A percentile compares a stretch with the other conserved stretches of the same genome.
Conservation (phyloP, 1,140 invertebrate species). For the Reticulitermes speratus region DNA sequence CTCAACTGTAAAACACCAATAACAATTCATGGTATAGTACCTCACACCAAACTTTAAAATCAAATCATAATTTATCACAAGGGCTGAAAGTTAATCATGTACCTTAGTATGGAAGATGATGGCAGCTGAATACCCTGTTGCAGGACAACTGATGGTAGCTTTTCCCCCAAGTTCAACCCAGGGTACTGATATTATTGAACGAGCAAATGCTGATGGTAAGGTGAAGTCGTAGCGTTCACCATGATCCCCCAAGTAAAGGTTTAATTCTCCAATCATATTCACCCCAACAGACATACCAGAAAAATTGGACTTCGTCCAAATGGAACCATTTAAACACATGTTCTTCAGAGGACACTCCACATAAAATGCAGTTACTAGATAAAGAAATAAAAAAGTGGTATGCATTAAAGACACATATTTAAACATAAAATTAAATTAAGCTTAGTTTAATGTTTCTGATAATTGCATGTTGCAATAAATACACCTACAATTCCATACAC, state of each 20-base stretch:
- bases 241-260: slow-evolving; percentile 50
- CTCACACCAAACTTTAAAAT: no score
- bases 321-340: slow-evolving; percentile 59
- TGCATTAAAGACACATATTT: background rate
- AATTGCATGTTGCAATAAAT: no score
- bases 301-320: slow-evolving; percentile 68
- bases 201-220: slow-evolving; percentile 61
- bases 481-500: no score
- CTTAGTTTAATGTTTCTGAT: no score
- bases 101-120: slow-evolving; percentile 57
- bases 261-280: slow-evolving; percentile 44
- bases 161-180: slow-evolving; percentile 65
- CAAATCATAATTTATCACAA: no score
- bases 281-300: slow-evolving; percentile 60
- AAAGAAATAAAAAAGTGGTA: slow-evolving; percentile 31
- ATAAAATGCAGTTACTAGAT: slow-evolving; percentile 61
- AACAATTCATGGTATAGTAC: no score
- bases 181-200: slow-evolving; percentile 60
- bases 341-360: slow-evolving; percentile 58
- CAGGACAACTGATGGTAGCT: slow-evolving; percentile 55
- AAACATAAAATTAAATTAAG: no score
- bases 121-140: slow-evolving; percentile 56
- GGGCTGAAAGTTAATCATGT: background rate
- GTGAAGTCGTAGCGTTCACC: slow-evolving; percentile 59
- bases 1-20: no score